Evolutionary conservation across 1,140 invertebrate genomes (phyloP).

Genomic region (Pissodes strobi): DNA sequence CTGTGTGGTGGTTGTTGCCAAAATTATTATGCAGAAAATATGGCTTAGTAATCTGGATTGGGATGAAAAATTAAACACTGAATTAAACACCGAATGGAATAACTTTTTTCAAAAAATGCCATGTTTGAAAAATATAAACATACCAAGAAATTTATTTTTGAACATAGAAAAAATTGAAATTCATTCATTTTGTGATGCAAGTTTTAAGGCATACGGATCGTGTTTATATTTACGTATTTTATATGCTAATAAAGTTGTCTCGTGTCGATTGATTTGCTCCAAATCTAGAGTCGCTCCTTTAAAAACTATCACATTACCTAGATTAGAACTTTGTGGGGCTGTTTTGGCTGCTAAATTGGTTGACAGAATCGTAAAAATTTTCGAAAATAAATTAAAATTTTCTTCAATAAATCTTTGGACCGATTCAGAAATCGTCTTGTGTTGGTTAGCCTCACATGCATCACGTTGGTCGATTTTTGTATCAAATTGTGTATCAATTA

Average conservation of each 20-base stretch:
- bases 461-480: constrained; percentile 48
- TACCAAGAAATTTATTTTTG: constrained; percentile 26
- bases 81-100: constrained; percentile 38
- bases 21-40: constrained; percentile 55
- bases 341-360: too few relatives aligned
- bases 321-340: constrained; percentile 58
- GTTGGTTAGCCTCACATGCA: too few relatives aligned
- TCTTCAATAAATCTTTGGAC: constrained; percentile 39
- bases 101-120: constrained; percentile 19
- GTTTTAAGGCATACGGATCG: constrained; percentile 39
- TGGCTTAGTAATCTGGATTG: constrained; percentile 51
- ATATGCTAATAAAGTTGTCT: constrained; percentile 27
- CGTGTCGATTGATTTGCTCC: constrained; percentile 39
- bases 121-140: constrained; percentile 36
- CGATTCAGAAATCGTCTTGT: too few relatives aligned
- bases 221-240: constrained; percentile 40
- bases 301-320: constrained; percentile 55
- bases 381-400: constrained; percentile 52
- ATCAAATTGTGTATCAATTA: constrained; percentile 49
- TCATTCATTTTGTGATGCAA: constrained; percentile 47
- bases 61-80: constrained; percentile 51
- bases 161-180: constrained; percentile 38
- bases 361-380: constrained; percentile 50
- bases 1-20: constrained; percentile 49
- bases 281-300: constrained; percentile 57